Evolutionary conservation across 2,797 vertebrate species (phyloP).

Genomic region (Hipposideros larvatus): DNA sequence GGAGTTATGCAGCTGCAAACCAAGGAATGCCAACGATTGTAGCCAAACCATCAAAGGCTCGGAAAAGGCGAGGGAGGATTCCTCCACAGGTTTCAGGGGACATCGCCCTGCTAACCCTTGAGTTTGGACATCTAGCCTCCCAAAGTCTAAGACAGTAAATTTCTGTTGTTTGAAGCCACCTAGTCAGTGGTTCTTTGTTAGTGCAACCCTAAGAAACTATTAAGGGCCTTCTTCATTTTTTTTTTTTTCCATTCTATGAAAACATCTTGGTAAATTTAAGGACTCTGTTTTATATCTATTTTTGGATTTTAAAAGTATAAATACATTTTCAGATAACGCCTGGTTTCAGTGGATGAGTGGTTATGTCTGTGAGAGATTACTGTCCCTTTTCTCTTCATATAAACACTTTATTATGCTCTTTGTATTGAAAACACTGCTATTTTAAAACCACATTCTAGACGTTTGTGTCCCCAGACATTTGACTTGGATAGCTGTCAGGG

Average conservation of each 20-base stretch:
- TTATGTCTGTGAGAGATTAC: neutral
- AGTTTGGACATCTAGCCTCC: neutral
- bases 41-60: neutral
- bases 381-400: neutral
- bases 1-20: neutral
- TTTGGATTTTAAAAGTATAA: neutral
- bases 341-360: neutral
- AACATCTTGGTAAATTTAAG: neutral
- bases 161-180: neutral
- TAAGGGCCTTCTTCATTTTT: neutral
- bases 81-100: neutral
- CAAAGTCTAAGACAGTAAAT: neutral
- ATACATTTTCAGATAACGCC: neutral
- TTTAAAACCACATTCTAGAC: neutral
- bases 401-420: neutral
- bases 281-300: neutral
- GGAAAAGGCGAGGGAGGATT: neutral
- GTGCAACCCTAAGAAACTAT: neutral
- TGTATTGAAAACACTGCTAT: neutral
- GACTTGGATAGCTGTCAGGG: neutral
- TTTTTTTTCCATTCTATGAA: neutral
- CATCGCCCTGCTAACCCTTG: neutral
- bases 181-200: neutral
- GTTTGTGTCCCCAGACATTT: neutral
- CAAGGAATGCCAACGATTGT: neutral